phyloP scores from a whole-genome alignment of 2,888 invertebrate genomes.

The Nebria brevicollis region DNA sequence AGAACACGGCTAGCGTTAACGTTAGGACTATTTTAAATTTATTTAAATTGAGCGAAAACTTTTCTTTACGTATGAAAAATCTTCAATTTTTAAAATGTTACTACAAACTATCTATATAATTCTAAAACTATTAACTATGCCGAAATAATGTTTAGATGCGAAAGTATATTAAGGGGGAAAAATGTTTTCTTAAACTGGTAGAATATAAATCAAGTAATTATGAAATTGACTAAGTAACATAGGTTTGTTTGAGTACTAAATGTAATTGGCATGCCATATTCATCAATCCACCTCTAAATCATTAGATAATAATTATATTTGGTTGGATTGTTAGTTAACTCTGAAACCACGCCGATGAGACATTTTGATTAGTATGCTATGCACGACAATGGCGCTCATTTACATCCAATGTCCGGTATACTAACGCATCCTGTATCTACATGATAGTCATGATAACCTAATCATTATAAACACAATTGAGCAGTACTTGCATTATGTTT shows the following conservation, averaged over 20 bases:
- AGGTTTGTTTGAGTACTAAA: not conserved
- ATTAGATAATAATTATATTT: conserved; percentile 1
- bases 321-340: not conserved
- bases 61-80: no score
- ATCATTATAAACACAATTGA: not conserved
- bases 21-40: not conserved
- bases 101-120: no score
- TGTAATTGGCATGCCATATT: not conserved
- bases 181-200: not conserved
- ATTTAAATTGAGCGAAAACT: not conserved
- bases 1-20: not conserved
- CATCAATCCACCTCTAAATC: not conserved
- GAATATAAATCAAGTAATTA: not conserved
- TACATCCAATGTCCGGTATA: not conserved
- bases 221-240: not conserved
- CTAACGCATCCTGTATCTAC: not conserved
- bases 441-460: not conserved
- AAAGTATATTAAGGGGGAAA: not conserved
- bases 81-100: no score
- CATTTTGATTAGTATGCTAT: not conserved
- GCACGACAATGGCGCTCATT: not conserved
- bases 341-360: not conserved
- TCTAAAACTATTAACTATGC: no score
- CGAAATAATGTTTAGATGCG: no score
- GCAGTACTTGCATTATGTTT: not conserved